Conservation (phyloP, 1,140 invertebrate genomes). For the Cotesia vestalis region DNA sequence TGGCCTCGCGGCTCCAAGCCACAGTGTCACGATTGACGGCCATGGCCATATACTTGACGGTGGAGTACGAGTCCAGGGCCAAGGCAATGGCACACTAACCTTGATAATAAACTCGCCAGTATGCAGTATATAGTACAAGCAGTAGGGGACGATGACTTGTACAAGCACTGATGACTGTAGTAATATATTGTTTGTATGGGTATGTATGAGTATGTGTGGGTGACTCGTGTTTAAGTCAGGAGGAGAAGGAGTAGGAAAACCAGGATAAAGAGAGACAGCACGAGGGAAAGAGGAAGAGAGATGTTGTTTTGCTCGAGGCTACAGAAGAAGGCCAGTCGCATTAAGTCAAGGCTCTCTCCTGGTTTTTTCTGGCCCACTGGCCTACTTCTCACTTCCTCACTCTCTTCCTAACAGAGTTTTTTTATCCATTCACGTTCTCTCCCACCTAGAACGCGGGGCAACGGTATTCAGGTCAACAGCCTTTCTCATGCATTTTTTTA, state of each 20-base stretch:
- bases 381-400: slow-evolving; percentile 47
- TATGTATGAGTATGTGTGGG: no score
- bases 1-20: background rate
- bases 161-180: background rate
- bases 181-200: background rate
- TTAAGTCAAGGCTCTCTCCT: slow-evolving; percentile 39
- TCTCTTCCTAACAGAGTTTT: slow-evolving; percentile 26
- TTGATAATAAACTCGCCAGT: slow-evolving; percentile 41
- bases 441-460: slow-evolving; percentile 6
- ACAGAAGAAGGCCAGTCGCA: slow-evolving; percentile 45
- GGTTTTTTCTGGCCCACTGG: slow-evolving; percentile 40
- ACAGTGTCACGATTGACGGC: slow-evolving; percentile 16
- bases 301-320: slow-evolving; percentile 5
- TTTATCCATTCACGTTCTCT: slow-evolving; percentile 32
- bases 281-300: background rate
- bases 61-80: slow-evolving; percentile 38
- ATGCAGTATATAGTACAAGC: background rate
- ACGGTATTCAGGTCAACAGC: slow-evolving; percentile 42
- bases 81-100: slow-evolving; percentile 55
- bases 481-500: slow-evolving; percentile 29
- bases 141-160: slow-evolving; percentile 26
- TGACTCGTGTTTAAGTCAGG: no score
- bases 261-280: slow-evolving; percentile 6
- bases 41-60: background rate
- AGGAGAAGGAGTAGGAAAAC: background rate